Percentiles rank a stretch among this genome's conserved stretches.
phyloP scores from a whole-genome alignment of 2,113 vertebrate genomes.

The Neodon shergylaensis region DNA sequence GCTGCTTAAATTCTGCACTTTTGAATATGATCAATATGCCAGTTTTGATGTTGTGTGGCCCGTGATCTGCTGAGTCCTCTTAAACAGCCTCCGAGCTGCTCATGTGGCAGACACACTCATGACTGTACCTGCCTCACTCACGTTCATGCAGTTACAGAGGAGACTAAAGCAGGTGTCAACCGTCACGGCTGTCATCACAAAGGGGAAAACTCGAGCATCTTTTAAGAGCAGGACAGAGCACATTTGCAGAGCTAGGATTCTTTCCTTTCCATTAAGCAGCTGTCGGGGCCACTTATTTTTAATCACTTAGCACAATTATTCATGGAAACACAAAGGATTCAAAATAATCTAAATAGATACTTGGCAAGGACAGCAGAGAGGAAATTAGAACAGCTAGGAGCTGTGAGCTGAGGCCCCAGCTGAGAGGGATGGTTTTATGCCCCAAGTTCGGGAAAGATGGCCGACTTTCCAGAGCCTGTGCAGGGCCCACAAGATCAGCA shows the following conservation, averaged over 20 bases:
- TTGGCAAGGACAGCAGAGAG: background rate
- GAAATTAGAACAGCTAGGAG: background rate
- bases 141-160: background rate
- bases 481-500: background rate
- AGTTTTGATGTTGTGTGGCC: background rate
- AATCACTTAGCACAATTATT: conserved; percentile 10
- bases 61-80: background rate
- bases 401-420: background rate
- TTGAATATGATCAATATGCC: fast-evolving
- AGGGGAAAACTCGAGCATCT: background rate
- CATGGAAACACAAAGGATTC: background rate
- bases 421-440: background rate
- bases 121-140: background rate
- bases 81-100: background rate
- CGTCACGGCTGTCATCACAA: background rate
- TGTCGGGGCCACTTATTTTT: background rate
- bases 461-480: background rate
- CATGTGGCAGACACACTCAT: background rate
- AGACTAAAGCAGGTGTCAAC: background rate
- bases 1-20: fast-evolving
- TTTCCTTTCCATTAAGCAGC: background rate
- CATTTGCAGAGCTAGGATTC: background rate
- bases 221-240: conserved; percentile 13
- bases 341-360: conserved; percentile 14
- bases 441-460: background rate